Conservation (phyloP, 1,140 invertebrate genomes). For the Eciton burchellii region DNA sequence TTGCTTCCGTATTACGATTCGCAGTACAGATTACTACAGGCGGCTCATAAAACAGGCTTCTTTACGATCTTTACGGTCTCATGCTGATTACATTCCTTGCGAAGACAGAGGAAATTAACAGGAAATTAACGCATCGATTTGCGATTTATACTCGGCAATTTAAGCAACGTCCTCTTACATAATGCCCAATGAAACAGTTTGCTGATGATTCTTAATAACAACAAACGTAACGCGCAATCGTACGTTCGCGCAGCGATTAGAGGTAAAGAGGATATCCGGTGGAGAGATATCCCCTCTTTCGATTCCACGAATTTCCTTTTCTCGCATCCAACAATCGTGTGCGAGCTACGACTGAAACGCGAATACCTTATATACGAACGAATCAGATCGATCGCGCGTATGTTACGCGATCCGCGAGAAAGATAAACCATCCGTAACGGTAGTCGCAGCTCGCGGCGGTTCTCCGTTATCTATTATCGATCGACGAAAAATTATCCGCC, state of each 20-base stretch:
- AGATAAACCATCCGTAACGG: slow-evolving; percentile 20
- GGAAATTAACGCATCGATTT: slow-evolving; percentile 36
- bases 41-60: not conserved
- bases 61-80: not conserved
- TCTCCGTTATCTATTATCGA: not conserved
- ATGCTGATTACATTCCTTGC: slow-evolving; percentile 5
- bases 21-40: too few species aligned
- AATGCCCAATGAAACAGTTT: slow-evolving; percentile 43
- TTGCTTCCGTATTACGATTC: too few species aligned
- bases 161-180: slow-evolving; percentile 4
- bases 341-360: not conserved
- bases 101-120: slow-evolving; percentile 30
- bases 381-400: slow-evolving; percentile 18
- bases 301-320: slow-evolving; percentile 2
- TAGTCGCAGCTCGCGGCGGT: slow-evolving; percentile 15
- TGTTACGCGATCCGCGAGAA: slow-evolving; percentile 15
- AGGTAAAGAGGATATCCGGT: slow-evolving; percentile 40
- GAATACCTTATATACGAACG: not conserved
- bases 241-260: not conserved
- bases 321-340: not conserved
- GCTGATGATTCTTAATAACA: slow-evolving; percentile 42
- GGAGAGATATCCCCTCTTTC: not conserved
- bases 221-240: not conserved
- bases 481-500: not conserved
- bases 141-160: slow-evolving; percentile 14